Evolutionary conservation across 1,140 invertebrate genomes (phyloP).

Genomic region (Euura saliciscinereae): DNA sequence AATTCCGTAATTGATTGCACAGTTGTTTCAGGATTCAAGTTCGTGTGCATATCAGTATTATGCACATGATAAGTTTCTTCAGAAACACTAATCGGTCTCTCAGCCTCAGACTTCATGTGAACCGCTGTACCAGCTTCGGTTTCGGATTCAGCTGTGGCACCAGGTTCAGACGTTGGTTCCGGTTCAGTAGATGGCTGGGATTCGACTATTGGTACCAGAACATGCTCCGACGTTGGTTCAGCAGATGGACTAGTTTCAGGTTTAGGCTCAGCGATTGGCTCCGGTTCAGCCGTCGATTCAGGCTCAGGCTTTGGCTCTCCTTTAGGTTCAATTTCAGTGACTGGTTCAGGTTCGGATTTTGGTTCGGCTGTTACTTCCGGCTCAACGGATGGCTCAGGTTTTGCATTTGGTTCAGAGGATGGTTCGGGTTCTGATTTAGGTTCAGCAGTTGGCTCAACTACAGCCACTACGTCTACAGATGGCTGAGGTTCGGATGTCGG

Average conservation of each 20-base stretch:
- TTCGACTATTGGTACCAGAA: not conserved
- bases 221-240: conserved; percentile 33
- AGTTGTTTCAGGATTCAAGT: not conserved
- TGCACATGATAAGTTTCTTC: not conserved
- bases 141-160: conserved; percentile 30
- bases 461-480: not conserved
- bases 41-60: not conserved
- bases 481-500: conserved; percentile 25
- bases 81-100: not conserved
- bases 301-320: conserved; percentile 45
- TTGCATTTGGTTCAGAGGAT: conserved; percentile 24
- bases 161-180: conserved; percentile 22
- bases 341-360: conserved; percentile 19
- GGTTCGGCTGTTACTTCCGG: conserved; percentile 30
- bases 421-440: conserved; percentile 36
- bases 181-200: not conserved
- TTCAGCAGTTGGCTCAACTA: conserved; percentile 34
- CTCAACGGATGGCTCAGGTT: conserved; percentile 29
- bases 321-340: conserved; percentile 22
- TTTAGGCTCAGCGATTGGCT: conserved; percentile 18
- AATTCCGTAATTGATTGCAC: not conserved
- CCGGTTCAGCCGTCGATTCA: conserved; percentile 28
- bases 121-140: conserved; percentile 21
- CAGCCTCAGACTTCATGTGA: not conserved
- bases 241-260: conserved; percentile 22